Evolutionary conservation across 2,888 invertebrate genomes (phyloP).

Genomic region (Cephus spinipes): DNA sequence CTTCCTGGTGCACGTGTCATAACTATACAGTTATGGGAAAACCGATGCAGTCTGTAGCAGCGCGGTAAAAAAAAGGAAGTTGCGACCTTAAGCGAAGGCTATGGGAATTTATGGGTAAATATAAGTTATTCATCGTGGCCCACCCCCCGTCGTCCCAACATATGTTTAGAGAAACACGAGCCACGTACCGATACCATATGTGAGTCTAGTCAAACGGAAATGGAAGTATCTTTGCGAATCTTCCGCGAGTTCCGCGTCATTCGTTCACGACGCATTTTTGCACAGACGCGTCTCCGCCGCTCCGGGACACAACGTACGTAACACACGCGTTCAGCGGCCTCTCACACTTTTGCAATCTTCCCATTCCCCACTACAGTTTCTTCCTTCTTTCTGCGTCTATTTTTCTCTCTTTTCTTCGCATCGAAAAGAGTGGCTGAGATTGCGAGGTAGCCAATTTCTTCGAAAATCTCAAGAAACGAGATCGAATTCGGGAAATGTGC

Average conservation of each 20-base stretch:
- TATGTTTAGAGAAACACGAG: conserved; percentile 20
- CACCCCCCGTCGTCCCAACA: conserved; percentile 33
- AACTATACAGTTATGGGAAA: background rate
- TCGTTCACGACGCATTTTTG: background rate
- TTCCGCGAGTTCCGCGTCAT: conserved; percentile 26
- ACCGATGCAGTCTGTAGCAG: background rate
- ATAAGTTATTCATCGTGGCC: conserved; percentile 58
- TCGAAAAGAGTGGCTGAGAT: conserved; percentile 9
- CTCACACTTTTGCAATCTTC: background rate
- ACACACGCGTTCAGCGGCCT: background rate
- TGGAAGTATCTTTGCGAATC: conserved; percentile 53
- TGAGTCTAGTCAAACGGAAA: conserved; percentile 47
- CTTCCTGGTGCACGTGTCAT: background rate
- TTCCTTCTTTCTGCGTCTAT: background rate
- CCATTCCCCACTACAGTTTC: background rate
- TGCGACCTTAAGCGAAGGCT: conserved; percentile 15
- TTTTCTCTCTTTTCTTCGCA: conserved; percentile 8
- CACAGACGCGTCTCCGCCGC: background rate
- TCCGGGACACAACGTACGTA: background rate
- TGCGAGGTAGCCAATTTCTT: conserved; percentile 20
- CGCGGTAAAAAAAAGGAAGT: conserved; percentile 8
- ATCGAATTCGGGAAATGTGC: background rate
- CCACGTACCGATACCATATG: conserved; percentile 49
- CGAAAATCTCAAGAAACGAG: background rate
- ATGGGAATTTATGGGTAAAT: conserved; percentile 50